Percentiles rank a stretch among this genome's conserved stretches.
Conservation (phyloP, 2,113 vertebrate species). For the Sciurus niger region DNA sequence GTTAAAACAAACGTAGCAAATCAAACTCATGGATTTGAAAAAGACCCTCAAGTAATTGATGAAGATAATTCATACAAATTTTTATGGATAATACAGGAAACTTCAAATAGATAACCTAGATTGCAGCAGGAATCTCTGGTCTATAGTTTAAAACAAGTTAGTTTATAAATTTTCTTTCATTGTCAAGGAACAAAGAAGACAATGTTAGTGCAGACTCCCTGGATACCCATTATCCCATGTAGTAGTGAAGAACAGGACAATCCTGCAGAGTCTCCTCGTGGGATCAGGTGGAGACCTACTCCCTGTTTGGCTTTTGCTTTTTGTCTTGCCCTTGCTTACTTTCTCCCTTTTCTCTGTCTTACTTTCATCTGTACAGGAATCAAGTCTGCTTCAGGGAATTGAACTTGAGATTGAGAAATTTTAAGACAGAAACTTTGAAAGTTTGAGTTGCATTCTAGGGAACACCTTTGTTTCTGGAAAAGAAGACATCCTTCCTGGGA, state of each 20-base stretch:
- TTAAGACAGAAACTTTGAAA: neutral
- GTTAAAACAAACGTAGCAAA: neutral
- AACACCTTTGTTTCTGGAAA: neutral
- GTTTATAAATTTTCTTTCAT: neutral
- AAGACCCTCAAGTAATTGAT: neutral
- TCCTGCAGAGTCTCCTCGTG: neutral
- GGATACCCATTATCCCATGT: neutral
- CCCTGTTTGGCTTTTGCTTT: neutral
- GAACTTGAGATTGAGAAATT: neutral
- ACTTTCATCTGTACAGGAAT: neutral
- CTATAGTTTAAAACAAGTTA: neutral
- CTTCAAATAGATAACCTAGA: neutral
- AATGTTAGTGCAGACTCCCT: neutral
- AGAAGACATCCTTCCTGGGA: neutral
- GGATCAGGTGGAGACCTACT: neutral
- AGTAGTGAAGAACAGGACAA: neutral
- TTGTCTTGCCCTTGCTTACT: neutral
- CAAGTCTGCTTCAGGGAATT: neutral
- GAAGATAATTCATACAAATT: neutral
- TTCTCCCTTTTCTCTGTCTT: neutral
- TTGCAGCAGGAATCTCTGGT: neutral
- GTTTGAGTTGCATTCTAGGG: neutral
- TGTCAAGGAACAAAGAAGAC: neutral
- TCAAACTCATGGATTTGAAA: neutral
- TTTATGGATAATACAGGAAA: slow-evolving; percentile 11